Evolutionary conservation across 2,797 vertebrate species (phyloP).

Genomic region (Cirrhinus molitorella): DNA sequence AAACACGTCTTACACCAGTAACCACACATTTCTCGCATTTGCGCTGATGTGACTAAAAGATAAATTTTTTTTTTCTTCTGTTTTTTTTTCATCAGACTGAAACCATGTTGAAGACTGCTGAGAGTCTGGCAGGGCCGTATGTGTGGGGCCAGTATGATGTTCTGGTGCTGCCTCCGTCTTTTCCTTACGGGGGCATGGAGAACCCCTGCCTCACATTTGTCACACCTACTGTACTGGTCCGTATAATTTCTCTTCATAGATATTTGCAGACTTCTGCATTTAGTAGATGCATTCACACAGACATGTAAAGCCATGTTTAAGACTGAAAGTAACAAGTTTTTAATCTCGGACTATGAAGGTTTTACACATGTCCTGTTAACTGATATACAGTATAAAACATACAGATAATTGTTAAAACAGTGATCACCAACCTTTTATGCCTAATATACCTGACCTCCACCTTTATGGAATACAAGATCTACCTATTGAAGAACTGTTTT

Average conservation of each 20-base stretch:
- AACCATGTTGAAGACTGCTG: conserved; percentile 91
- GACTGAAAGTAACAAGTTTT: neutral
- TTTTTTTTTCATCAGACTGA: conserved; percentile 84
- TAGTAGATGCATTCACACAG: neutral
- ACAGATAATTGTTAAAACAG: neutral
- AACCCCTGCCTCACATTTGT: conserved; percentile 97
- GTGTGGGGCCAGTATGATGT: conserved; percentile 96
- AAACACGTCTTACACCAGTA: neutral
- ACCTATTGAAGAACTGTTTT: too few species aligned
- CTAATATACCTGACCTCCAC: too few species aligned
- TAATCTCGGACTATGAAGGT: neutral
- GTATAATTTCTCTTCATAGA: conserved; percentile 35
- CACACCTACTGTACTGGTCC: conserved; percentile 93
- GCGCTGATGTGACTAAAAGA: neutral
- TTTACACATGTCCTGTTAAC: neutral
- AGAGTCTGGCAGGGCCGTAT: conserved; percentile 91
- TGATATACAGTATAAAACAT: neutral
- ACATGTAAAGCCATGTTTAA: neutral
- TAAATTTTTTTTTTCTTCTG: neutral
- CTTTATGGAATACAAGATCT: too few species aligned
- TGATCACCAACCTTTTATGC: too few species aligned
- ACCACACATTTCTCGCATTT: neutral
- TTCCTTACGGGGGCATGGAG: conserved; percentile 97
- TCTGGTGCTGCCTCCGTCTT: conserved; percentile 93
- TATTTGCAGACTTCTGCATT: neutral